phyloP scores from a whole-genome alignment of 2,113 vertebrate species.

The Coracopsis vasa region DNA sequence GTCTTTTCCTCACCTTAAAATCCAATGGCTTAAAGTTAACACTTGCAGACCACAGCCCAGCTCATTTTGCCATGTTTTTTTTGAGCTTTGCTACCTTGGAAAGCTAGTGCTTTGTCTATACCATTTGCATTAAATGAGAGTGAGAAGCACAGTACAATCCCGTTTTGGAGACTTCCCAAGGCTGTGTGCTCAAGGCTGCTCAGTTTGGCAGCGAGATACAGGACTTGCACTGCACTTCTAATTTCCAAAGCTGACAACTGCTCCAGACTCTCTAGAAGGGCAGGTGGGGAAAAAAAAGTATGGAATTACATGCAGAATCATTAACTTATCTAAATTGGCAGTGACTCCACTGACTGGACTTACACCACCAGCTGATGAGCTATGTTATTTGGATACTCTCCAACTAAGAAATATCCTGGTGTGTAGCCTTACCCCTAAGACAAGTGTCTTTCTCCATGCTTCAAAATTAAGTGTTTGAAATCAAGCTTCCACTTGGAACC shows the following conservation, averaged over 20 bases:
- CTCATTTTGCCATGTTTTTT: neutral
- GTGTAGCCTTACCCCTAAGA: neutral
- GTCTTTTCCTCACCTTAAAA: neutral
- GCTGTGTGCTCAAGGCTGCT: neutral
- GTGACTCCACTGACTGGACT: neutral
- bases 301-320: neutral
- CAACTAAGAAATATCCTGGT: neutral
- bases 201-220: neutral
- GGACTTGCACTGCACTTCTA: neutral
- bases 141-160: neutral
- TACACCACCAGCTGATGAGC: neutral
- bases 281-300: neutral
- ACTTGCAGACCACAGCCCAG: neutral
- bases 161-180: neutral
- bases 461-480: neutral
- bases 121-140: neutral
- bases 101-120: neutral
- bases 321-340: neutral
- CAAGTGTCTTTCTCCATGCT: neutral
- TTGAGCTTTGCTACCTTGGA: neutral
- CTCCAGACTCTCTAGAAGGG: neutral
- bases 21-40: neutral
- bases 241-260: neutral
- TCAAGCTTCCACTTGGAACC: neutral
- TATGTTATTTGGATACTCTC: neutral